A percentile compares a stretch with the other conserved stretches of the same genome.
phyloP scores from a whole-genome alignment of 2,113 vertebrate species.

The Cebidichthys violaceus region DNA sequence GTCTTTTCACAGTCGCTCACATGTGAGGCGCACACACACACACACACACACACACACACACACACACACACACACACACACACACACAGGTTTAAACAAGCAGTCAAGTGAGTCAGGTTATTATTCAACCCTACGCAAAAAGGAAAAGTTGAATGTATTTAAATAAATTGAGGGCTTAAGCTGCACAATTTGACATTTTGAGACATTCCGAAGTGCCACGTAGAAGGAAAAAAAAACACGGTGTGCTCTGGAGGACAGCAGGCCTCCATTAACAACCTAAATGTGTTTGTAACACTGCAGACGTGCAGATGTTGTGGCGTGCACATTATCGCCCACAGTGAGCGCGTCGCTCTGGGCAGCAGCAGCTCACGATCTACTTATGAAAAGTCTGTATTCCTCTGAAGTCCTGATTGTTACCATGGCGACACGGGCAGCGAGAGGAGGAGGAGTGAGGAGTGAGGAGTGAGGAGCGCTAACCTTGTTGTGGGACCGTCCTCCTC shows the following conservation, averaged over 20 bases:
- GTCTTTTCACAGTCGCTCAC: conserved; percentile 39
- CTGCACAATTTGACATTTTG: neutral
- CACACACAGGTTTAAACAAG: conserved; percentile 21
- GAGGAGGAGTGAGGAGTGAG: no score
- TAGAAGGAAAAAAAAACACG: neutral
- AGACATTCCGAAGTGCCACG: neutral
- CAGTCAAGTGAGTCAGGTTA: conserved; percentile 39
- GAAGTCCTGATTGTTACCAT: conserved; percentile 68
- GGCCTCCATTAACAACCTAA: neutral
- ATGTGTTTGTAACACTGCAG: neutral
- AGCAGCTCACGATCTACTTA: conserved; percentile 41
- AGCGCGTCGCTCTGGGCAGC: conserved; percentile 11
- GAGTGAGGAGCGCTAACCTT: conserved; percentile 48
- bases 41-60: conserved; percentile 5
- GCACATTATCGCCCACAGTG: conserved; percentile 14
- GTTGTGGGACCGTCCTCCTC: conserved; percentile 52
- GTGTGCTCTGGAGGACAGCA: neutral
- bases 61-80: conserved; percentile 12
- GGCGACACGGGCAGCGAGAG: conserved; percentile 47
- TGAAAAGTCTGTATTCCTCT: conserved; percentile 55
- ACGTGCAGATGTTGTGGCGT: neutral
- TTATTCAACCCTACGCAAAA: conserved; percentile 24
- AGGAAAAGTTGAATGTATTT: conserved; percentile 16
- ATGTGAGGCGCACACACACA: neutral
- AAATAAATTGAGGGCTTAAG: neutral